Conservation (phyloP, 53 echinoderm and acorn worm species). For the Apostichopus leukothele region DNA sequence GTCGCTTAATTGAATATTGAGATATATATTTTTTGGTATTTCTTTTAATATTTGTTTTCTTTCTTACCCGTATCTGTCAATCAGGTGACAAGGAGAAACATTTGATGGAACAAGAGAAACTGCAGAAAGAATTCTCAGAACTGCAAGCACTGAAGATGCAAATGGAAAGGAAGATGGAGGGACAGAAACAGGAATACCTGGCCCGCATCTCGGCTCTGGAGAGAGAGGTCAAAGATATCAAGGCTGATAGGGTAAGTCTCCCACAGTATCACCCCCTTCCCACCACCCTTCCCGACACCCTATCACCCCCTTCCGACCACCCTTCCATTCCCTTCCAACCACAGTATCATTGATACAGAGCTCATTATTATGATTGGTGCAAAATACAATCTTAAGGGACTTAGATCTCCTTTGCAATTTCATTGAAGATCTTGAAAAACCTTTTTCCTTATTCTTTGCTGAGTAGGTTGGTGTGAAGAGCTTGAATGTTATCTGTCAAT, state of each 20-base stretch:
- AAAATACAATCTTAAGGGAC: too few species aligned
- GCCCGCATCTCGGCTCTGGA: slow-evolving; percentile 68
- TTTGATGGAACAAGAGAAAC: slow-evolving; percentile 61
- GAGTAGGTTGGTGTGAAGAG: too few species aligned
- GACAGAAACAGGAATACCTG: slow-evolving; percentile 65
- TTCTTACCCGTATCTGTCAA: background rate
- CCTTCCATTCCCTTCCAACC: too few species aligned
- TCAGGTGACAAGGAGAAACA: slow-evolving; percentile 68
- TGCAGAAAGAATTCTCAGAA: slow-evolving; percentile 71
- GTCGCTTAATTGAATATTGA: background rate
- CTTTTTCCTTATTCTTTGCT: too few species aligned
- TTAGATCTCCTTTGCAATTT: too few species aligned
- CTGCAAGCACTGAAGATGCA: slow-evolving; percentile 58
- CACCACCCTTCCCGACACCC: too few species aligned
- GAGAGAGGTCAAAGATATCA: slow-evolving; percentile 79
- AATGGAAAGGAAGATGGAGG: slow-evolving; percentile 63
- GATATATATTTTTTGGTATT: background rate
- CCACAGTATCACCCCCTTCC: too few species aligned
- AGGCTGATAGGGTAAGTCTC: slow-evolving; percentile 59
- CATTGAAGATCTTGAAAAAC: too few species aligned
- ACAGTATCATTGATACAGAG: too few species aligned
- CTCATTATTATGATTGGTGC: too few species aligned
- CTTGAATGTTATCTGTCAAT: too few species aligned
- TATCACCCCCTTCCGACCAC: too few species aligned
- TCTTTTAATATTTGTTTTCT: background rate